Conservation (phyloP, 2,113 vertebrate genomes). For the Dasyprocta punctata region DNA sequence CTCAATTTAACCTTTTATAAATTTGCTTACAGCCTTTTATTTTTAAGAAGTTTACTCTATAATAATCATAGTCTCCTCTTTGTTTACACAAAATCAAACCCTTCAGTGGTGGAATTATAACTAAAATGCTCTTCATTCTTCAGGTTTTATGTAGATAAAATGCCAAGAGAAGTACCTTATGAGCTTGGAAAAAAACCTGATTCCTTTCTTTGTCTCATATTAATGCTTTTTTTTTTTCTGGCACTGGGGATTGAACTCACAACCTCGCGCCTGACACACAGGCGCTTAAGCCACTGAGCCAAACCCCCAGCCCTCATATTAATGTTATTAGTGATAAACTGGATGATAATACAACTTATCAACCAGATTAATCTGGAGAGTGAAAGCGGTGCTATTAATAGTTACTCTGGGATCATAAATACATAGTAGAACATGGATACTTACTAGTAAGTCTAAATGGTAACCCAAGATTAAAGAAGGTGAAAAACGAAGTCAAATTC, state of each 20-base stretch:
- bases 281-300: no score
- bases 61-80: neutral
- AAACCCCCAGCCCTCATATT: no score
- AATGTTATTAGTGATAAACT: neutral
- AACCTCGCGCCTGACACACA: no score
- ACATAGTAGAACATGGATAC: neutral
- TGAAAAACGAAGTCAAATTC: neutral
- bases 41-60: neutral
- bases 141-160: neutral
- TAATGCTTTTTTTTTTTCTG: no score
- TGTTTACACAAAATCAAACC: neutral
- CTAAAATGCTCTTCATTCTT: neutral
- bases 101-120: neutral
- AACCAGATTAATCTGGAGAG: neutral
- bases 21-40: neutral
- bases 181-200: neutral
- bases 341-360: neutral
- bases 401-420: neutral
- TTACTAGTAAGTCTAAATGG: neutral
- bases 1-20: neutral
- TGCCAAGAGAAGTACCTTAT: neutral
- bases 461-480: neutral
- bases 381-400: neutral
- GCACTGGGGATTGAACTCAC: no score
- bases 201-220: neutral